Conservation (phyloP, 2,888 invertebrate species). For the Lithophane semibrunnea region DNA sequence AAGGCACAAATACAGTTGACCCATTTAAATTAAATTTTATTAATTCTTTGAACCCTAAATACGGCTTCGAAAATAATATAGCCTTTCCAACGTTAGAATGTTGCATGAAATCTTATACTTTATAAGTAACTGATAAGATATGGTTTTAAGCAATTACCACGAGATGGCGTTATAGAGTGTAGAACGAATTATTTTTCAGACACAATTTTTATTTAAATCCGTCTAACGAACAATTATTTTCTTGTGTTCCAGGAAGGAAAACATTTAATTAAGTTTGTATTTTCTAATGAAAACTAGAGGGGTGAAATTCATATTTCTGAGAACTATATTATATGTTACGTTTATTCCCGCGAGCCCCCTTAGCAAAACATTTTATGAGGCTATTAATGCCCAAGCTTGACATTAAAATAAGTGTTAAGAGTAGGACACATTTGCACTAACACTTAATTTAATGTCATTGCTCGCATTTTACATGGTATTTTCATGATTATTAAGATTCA, state of each 20-base stretch:
- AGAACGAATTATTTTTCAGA: constrained; percentile 17
- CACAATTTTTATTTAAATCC: constrained; percentile 33
- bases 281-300: not conserved
- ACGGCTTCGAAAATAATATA: constrained; percentile 31
- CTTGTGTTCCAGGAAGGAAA: constrained; percentile 5
- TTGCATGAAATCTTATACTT: constrained; percentile 28
- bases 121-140: constrained; percentile 36
- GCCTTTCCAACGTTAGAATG: constrained; percentile 38
- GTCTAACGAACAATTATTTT: not conserved
- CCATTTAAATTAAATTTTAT: constrained; percentile 43
- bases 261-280: not conserved
- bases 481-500: constrained; percentile 49
- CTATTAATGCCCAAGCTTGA: constrained; percentile 25
- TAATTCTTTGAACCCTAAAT: constrained; percentile 29
- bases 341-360: not conserved
- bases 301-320: not conserved
- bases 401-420: constrained; percentile 42
- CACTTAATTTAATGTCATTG: constrained; percentile 49
- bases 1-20: constrained; percentile 21
- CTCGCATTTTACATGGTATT: constrained; percentile 50
- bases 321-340: not conserved
- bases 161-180: constrained; percentile 9
- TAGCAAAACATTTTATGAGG: constrained; percentile 17
- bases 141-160: constrained; percentile 28
- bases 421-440: constrained; percentile 32